phyloP scores from a whole-genome alignment of 2,113 vertebrate species.

The Promerops cafer region DNA sequence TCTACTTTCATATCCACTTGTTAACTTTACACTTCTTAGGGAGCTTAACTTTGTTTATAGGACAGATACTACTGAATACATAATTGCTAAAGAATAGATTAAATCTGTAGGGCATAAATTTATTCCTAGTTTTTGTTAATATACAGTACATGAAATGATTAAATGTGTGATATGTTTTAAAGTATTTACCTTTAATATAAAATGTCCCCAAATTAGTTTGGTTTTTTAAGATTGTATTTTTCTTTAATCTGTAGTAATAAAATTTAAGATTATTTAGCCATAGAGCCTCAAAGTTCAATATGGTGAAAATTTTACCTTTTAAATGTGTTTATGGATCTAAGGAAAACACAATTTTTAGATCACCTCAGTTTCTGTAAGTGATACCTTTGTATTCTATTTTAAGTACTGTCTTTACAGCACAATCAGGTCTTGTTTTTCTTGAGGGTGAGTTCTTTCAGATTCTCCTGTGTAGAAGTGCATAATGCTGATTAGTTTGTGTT shows the following conservation, averaged over 20 bases:
- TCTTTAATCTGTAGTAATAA: not conserved
- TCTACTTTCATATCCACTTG: not conserved
- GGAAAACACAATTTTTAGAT: not conserved
- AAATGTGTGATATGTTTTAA: not conserved
- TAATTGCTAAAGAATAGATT: not conserved
- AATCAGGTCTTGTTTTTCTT: not conserved
- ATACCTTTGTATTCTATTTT: not conserved
- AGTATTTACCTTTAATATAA: not conserved
- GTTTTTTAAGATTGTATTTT: not conserved
- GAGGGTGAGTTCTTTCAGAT: not conserved
- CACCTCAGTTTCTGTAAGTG: not conserved
- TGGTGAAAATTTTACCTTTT: not conserved
- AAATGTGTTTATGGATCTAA: not conserved
- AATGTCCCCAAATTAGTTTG: not conserved
- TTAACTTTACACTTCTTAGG: not conserved
- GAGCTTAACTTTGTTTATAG: not conserved
- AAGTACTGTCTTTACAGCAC: not conserved
- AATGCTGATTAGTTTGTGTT: not conserved
- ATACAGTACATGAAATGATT: not conserved
- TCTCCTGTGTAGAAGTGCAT: not conserved
- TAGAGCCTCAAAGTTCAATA: not conserved
- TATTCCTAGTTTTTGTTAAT: not conserved
- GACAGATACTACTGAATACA: not conserved
- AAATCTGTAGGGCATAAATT: not conserved
- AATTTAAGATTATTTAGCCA: not conserved